Evolutionary conservation across 2,888 invertebrate genomes (phyloP), one percentile per base, ranked within the genome.

Genomic region (Ichneumoninae sp.): DNA sequence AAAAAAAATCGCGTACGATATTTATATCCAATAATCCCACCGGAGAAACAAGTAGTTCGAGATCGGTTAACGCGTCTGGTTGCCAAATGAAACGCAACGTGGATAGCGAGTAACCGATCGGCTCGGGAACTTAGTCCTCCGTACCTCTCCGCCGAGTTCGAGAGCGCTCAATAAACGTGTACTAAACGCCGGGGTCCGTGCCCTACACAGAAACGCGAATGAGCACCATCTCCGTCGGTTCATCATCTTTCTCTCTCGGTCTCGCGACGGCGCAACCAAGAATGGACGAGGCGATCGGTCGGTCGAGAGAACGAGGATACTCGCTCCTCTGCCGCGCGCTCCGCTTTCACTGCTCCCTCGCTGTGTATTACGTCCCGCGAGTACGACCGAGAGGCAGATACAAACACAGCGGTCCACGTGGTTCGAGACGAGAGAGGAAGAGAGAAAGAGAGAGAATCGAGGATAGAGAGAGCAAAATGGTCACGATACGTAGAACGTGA

Each of bases 401-500:
- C 80, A 79, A 82, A 74, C 82, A 82, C 52, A 22, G 47, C 10
- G 65, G 65, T 75, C 62, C 82, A 74, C 81, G 74, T 82, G 81
- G 72, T 69, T 83, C 72, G 76, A 82, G 75, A 79, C 77, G 79
- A 70, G 22, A 22, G 33, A 50, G 54, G 10, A 62, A 70, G 50
- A 70, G 50, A 71, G 70, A 83, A 75, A 80, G 65, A 80, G 65
- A 79, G 50, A 70, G 57, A 71, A 80, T 66, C 76, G 70, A 80
- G 80, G 70, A 83, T 80, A 76, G 76, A 75, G 80, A 80, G 65
- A 79, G 78, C 82, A 69, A 36, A 74, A 40, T 68, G 40, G 52
- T 83, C 54, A 36, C 44, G 50, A 83, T 75, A 71, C 47, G 70
- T 68, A 78, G 72, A 69, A 82, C 70, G 86, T 82, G 84, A 83